Percentiles rank a stretch among this genome's conserved stretches.
phyloP scores from a whole-genome alignment of 2,113 vertebrate genomes.

The Halcyon malimbica region DNA sequence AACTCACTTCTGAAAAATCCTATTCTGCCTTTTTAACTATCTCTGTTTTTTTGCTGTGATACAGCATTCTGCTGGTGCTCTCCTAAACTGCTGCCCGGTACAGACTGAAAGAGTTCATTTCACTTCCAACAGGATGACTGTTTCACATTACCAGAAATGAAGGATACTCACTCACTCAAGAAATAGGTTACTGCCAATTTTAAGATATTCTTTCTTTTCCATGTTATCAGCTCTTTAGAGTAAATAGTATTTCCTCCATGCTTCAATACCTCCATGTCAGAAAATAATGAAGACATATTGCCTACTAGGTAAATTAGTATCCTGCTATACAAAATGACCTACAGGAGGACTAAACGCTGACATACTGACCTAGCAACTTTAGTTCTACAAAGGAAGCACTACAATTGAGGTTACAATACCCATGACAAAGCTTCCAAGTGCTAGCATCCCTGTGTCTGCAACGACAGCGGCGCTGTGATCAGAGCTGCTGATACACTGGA shows the following conservation, averaged over 20 bases:
- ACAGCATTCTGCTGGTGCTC: neutral
- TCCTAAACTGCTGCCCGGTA: neutral
- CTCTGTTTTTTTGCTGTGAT: neutral
- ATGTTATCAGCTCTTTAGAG: neutral
- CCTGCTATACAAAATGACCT: neutral
- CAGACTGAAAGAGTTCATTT: neutral
- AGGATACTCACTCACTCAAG: neutral
- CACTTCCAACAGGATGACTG: neutral
- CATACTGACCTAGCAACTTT: neutral
- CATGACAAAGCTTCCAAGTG: neutral
- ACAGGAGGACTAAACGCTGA: neutral
- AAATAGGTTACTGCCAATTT: neutral
- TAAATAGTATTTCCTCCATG: neutral
- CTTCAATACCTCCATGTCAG: neutral
- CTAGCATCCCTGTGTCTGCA: neutral
- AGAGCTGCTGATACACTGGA: neutral
- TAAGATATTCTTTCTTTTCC: neutral
- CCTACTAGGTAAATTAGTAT: neutral
- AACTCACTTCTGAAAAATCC: neutral
- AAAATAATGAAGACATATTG: neutral
- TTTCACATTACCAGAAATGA: neutral
- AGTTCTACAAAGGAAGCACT: neutral
- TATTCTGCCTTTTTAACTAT: neutral
- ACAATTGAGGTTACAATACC: neutral
- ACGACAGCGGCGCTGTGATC: neutral